A percentile compares a stretch with the other conserved stretches of the same genome.
These are phyloP conservation scores for Neotragus moschatus DNA, from an alignment of 2,113 vertebrate genomes.

Conservation along the genomic window DNA sequence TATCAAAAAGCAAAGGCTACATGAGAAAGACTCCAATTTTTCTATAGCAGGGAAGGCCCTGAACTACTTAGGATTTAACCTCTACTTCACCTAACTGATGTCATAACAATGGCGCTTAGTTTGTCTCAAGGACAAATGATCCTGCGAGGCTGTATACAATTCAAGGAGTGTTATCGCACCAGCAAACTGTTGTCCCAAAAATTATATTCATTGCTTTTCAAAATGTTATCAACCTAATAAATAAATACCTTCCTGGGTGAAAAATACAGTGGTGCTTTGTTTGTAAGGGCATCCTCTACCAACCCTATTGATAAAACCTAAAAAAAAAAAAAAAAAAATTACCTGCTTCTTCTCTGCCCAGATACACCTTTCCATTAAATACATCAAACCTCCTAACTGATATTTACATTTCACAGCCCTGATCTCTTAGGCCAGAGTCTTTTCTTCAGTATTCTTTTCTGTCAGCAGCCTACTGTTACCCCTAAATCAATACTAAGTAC, in stretches of 20 bases:
- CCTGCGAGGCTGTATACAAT: slow-evolving; percentile 80
- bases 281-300: slow-evolving; percentile 85
- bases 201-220: slow-evolving; percentile 95
- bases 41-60: slow-evolving; percentile 73
- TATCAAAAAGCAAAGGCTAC: slow-evolving; percentile 64
- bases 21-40: slow-evolving; percentile 67
- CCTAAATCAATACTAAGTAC: slow-evolving; percentile 53
- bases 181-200: slow-evolving; percentile 89
- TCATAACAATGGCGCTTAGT: slow-evolving; percentile 79
- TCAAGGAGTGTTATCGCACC: slow-evolving; percentile 83
- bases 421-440: slow-evolving; percentile 53
- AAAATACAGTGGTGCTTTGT: slow-evolving; percentile 81
- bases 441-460: slow-evolving; percentile 52
- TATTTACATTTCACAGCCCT: slow-evolving; percentile 63
- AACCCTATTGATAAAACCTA: slow-evolving; percentile 82
- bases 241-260: slow-evolving; percentile 88
- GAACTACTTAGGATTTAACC: slow-evolving; percentile 79
- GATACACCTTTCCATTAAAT: slow-evolving; percentile 66
- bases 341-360: slow-evolving; percentile 68
- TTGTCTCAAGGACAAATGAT: slow-evolving; percentile 88
- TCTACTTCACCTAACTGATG: slow-evolving; percentile 82
- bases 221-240: slow-evolving; percentile 93
- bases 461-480: slow-evolving; percentile 33
- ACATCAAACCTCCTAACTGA: slow-evolving; percentile 19
- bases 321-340: slow-evolving; percentile 75